Percentiles rank a stretch among this genome's conserved stretches.
phyloP scores from a whole-genome alignment of 1,140 invertebrate species.

The Tetraneura akinire region DNA sequence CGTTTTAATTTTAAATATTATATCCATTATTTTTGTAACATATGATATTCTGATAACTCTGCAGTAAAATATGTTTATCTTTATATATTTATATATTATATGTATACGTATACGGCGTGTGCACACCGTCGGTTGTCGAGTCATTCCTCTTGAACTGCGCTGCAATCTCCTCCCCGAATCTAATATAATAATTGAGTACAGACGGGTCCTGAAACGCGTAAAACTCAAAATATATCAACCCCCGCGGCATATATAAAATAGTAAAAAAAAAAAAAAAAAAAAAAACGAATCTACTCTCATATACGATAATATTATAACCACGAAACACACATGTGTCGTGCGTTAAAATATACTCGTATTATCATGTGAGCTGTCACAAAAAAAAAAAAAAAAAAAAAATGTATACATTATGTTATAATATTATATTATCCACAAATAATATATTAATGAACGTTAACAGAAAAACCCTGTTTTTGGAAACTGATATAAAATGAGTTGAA shows the following conservation, averaged over 20 bases:
- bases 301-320: neutral
- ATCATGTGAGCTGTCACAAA: neutral
- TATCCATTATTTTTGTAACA: no score
- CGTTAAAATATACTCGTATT: neutral
- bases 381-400: no score
- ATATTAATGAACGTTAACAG: neutral
- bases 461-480: neutral
- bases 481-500: conserved; percentile 3
- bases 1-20: no score
- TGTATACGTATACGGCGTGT: neutral
- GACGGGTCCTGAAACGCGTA: neutral
- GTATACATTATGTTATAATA: neutral
- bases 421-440: no score
- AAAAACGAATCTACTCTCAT: neutral
- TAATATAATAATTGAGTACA: conserved; percentile 12
- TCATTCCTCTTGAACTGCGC: neutral
- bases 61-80: no score
- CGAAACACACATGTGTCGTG: neutral
- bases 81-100: no score
- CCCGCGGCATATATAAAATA: neutral
- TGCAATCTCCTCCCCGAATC: neutral
- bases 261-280: neutral
- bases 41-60: no score
- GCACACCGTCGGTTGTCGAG: neutral
- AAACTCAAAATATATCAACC: neutral